Base-by-base conservation (phyloP, 1,140 invertebrate genomes). In the Penaeus indicus region DNA sequence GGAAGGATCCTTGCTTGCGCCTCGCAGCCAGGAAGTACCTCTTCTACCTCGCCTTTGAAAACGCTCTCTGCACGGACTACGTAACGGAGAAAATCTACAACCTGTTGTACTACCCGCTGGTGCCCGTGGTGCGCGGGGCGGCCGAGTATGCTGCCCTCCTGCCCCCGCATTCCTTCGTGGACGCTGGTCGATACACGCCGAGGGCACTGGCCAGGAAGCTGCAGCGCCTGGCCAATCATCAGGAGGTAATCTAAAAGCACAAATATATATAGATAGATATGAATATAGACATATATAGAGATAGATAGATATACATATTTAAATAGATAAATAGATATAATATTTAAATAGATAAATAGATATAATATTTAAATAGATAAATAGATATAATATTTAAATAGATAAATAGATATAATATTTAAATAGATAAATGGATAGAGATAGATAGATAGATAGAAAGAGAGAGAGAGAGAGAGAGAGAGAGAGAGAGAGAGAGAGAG, bases 71-170 rank as follows among this genome's bases (percentile, higher is more conserved):
- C 77, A 90, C 89, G 32, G 93, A 93, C 77, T 93, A 93, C 90
- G 90, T 93, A 10, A 93, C 92, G 11, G 92, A 93, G 64, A 93
- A 93, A 77, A 89, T 93, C 42, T 92, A 90, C 87, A 83, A 91
- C 81, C 42, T 91, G 11, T 60, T 93, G 47, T 86, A 91, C 38
- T 86, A 89, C 61, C 90, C 92, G 42, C 93, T 96, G 0, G 94
- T 97, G 21, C 96, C 96, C 0, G 93, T 97, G 61, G 94, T 96
- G 32, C 94, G 96, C 93, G 96, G 96, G 1, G 93, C 94, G 0
- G 91, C 91, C 13, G 94, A 94, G 92, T 95, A 94, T 92, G 92
- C 92, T 32, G 92, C 90, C 90, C 90, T 94, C 19, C 93, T 96
- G n/a, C 96, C 96, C 0, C 94, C 94, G 0, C 91, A 93, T 85